Evolutionary conservation across 1,140 invertebrate genomes (phyloP).

Genomic region (Drosophila orena): DNA sequence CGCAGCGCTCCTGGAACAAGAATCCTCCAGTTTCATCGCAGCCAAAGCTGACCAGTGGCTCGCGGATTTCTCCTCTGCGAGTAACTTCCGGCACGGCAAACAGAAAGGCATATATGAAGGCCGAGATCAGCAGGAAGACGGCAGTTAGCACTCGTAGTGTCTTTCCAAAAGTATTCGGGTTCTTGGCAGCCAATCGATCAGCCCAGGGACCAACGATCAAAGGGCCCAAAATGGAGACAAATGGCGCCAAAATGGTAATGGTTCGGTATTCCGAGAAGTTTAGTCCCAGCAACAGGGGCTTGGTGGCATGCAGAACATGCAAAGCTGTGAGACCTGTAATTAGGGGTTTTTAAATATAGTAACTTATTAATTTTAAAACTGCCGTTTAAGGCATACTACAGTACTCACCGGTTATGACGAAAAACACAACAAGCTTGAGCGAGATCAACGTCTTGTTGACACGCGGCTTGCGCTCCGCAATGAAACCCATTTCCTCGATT

Average conservation of each 20-base stretch:
- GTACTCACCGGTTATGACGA: conserved; percentile 78
- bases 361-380: not conserved
- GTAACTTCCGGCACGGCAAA: conserved; percentile 88
- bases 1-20: conserved; percentile 89
- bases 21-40: conserved; percentile 88
- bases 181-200: conserved; percentile 86
- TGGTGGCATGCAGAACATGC: conserved; percentile 90
- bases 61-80: conserved; percentile 85
- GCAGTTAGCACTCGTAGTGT: conserved; percentile 89
- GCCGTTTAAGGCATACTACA: no score
- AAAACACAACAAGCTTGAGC: conserved; percentile 77
- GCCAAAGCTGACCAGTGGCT: conserved; percentile 88
- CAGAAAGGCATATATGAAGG: conserved; percentile 88
- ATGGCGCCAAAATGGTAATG: conserved; percentile 90
- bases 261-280: conserved; percentile 89
- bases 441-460: conserved; percentile 79
- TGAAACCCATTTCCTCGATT: conserved; percentile 70
- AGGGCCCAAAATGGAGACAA: conserved; percentile 89
- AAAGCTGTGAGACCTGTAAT: conserved; percentile 89
- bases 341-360: not conserved
- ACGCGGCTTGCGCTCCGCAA: conserved; percentile 52
- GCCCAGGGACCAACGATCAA: conserved; percentile 89
- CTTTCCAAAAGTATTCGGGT: conserved; percentile 70
- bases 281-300: conserved; percentile 90
- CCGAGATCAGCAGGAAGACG: conserved; percentile 88